Base-by-base conservation (phyloP, 1,140 invertebrate species). In the Ostrea denselamellosa region DNA sequence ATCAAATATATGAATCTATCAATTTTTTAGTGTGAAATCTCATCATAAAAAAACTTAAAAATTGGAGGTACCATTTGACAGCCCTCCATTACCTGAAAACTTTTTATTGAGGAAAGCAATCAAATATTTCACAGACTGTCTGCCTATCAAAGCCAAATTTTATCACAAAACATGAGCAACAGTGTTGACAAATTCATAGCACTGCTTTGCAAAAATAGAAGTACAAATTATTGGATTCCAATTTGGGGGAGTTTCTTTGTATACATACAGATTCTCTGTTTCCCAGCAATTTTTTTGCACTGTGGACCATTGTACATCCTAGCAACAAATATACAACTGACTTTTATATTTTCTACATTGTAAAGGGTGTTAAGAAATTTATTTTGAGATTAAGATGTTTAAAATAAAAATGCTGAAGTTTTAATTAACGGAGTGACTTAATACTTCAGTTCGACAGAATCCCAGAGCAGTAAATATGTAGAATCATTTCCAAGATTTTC, bases 1-100 rank as follows among this genome's bases (percentile, higher is more conserved):
- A 77, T 77, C 68, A 77, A 77, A 77, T 77, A 77, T 77, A 77
- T 77, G 68, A 77, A 77, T 77, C 22, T 28, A 28, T 28, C 25
- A 77, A 77, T 77, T 34, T 77, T 77, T 44, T 44, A n/a, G 34
- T 12, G 22, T 25, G 28, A 77, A 77, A 77, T 28, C 68, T 28
- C 25, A 28, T 77, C 28, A 34, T 28, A 4, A 77, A 28, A 77
- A 34, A 44, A 14, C 7, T 4, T 25, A 14, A 34, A 25, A 25
- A 77, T 34, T 77, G 68, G 68, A 77, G 68, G 25, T 34, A 25
- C 56, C 19, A 4, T 19, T 58, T 19, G 34, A 44, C 28, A 34
- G 68, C 28, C 10, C 8, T 34, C 25, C 68, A 77, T 22, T 25
- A 77, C 8, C 1, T 77, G 68, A 25, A 77, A 77, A 62, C 19